Evolutionary conservation across 2,113 vertebrate species (phyloP), one percentile per base, ranked within the genome.

Genomic region (Ochotona princeps): DNA sequence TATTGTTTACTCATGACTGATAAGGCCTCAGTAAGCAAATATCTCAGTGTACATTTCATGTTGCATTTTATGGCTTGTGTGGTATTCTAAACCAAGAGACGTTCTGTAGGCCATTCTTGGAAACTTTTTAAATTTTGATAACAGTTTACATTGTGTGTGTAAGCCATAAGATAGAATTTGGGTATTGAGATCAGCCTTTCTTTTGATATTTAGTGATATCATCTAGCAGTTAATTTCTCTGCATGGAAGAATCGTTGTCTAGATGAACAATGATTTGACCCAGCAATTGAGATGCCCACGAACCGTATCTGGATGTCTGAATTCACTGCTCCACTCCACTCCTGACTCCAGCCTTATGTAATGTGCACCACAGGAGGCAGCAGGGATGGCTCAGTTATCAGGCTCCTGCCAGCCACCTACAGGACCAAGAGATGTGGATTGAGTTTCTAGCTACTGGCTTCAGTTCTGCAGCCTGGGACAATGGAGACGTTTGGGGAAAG

Each of bases 21-120:
- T 79, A 32, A 95, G 74, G 26, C 38, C 80, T 92, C 44, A 83
- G 13, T 91, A 93, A 94, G 66, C 79, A 88, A 92, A 66, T 96
- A 65, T 75, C 35, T 92, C 17, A 47, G 32, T 79, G 51, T 83
- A 61, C 28, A 67, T 92, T 93, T 94, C 57, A 78, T 94, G 93
- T 92, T 21, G 15, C 93, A 65, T 84, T 94, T 90, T 95, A 76
- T 21, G 85, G 18, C 28, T 47, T 65, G 35, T 32, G 17, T 63
- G 9, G 20, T 67, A 87, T 84, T 95, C 84, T 87, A 91, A 94
- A 84, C 51, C 44, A 76, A 66, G 23, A 79, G 61, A 8, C 30
- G 60, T 90, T 87, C 51, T 85, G 10, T 78, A 73, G 74, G 60
- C 25, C 17, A 38, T 94, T 82, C 67, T 76, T 8, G 80, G 65